Evolutionary conservation across 2,797 vertebrate genomes (phyloP).

Genomic region (Atherinosoma microstoma): DNA sequence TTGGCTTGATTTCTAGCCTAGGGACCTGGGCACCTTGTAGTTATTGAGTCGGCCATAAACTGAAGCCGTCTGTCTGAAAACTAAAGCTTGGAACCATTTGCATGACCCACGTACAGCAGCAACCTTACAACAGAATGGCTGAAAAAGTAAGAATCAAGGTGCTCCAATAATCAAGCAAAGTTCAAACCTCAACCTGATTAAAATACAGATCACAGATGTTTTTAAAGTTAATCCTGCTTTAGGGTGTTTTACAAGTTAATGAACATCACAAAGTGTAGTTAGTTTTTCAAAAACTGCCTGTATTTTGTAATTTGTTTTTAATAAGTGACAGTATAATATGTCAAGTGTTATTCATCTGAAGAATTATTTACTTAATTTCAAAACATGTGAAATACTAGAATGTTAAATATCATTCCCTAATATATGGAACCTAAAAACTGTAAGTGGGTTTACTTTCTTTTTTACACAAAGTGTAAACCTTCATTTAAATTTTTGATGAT

Average conservation of each 20-base stretch:
- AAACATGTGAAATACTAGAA: neutral
- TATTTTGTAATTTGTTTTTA: too few relatives aligned
- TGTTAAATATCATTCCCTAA: neutral
- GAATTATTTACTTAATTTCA: neutral
- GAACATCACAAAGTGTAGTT: neutral
- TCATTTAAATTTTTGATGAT: neutral
- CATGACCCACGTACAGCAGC: neutral
- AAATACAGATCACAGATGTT: neutral
- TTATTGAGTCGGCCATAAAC: neutral
- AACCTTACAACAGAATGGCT: neutral
- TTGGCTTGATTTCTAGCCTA: neutral
- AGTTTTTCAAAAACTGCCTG: too few relatives aligned
- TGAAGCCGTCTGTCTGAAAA: neutral
- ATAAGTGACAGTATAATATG: too few relatives aligned
- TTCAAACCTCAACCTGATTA: neutral
- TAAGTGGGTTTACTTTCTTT: neutral
- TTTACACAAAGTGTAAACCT: constrained; percentile 4
- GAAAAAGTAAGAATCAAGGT: neutral
- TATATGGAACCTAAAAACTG: neutral
- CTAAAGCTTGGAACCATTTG: neutral
- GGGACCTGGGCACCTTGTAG: neutral
- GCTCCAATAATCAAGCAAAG: too few relatives aligned
- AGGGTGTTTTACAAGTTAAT: neutral
- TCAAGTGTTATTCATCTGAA: neutral
- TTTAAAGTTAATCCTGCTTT: neutral